These are phyloP conservation scores for Anabacerthia variegaticeps DNA, from an alignment of 2,797 vertebrate genomes.

Conservation along the genomic window DNA sequence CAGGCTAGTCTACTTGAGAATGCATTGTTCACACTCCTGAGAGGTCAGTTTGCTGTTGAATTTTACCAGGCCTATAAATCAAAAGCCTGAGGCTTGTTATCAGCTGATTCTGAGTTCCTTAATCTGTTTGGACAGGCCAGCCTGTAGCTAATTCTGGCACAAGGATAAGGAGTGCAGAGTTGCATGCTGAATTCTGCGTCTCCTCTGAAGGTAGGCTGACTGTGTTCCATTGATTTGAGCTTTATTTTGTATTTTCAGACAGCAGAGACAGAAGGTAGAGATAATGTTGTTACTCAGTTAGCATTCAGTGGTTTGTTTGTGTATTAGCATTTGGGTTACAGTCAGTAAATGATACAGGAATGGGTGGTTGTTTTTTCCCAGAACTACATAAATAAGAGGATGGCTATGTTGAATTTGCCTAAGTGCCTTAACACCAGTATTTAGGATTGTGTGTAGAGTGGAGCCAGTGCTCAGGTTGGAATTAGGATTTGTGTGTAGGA, in stretches of 20 bases:
- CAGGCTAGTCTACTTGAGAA: not conserved
- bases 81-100: not conserved
- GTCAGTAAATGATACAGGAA: not conserved
- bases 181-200: not conserved
- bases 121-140: not conserved
- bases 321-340: not conserved
- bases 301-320: not conserved
- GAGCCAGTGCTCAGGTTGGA: not conserved
- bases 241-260: not conserved
- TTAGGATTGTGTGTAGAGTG: not conserved
- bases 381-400: not conserved
- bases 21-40: fast-evolving
- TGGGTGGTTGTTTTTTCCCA: not conserved
- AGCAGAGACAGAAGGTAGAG: not conserved
- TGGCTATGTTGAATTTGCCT: not conserved
- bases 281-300: not conserved
- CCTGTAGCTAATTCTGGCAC: not conserved
- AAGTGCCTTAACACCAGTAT: not conserved
- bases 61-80: not conserved
- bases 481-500: not conserved
- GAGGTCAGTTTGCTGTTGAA: not conserved
- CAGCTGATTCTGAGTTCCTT: not conserved
- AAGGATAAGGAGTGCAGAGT: not conserved
- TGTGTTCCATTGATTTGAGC: not conserved
- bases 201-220: not conserved